These are phyloP conservation scores for Oreochromis tanganicae DNA, from an alignment of 2,113 vertebrate genomes.

Conservation along the genomic window DNA sequence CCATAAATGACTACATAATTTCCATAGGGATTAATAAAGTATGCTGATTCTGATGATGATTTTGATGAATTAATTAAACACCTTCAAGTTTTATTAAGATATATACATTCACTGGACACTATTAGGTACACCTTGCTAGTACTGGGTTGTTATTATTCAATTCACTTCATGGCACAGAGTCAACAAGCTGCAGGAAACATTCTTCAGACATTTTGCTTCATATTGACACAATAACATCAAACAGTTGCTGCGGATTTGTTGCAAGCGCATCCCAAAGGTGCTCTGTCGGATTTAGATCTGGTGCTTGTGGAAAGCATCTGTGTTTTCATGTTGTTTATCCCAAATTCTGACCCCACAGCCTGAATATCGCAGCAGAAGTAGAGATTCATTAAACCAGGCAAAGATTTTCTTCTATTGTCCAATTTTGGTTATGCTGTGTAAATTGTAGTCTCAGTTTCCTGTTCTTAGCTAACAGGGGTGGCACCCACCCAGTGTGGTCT, in stretches of 20 bases:
- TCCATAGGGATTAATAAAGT: too few relatives aligned
- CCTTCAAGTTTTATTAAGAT: not conserved
- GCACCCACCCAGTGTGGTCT: accelerated
- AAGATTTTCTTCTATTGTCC: not conserved
- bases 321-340: not conserved
- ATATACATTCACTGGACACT: not conserved
- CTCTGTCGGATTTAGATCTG: not conserved
- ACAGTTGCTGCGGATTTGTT: not conserved
- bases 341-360: not conserved
- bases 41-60: too few relatives aligned
- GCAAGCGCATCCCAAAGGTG: not conserved
- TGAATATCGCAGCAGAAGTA: accelerated
- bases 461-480: not conserved
- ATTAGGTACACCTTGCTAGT: accelerated
- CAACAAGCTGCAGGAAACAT: not conserved
- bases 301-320: accelerated
- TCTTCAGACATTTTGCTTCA: accelerated
- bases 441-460: not conserved
- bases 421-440: not conserved
- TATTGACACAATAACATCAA: not conserved
- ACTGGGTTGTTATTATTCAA: not conserved
- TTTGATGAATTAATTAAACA: not conserved
- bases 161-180: not conserved
- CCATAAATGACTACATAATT: not conserved
- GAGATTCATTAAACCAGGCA: not conserved